Base-by-base conservation (phyloP, 2,888 invertebrate genomes). In the Caenorhabditis sp. region DNA sequence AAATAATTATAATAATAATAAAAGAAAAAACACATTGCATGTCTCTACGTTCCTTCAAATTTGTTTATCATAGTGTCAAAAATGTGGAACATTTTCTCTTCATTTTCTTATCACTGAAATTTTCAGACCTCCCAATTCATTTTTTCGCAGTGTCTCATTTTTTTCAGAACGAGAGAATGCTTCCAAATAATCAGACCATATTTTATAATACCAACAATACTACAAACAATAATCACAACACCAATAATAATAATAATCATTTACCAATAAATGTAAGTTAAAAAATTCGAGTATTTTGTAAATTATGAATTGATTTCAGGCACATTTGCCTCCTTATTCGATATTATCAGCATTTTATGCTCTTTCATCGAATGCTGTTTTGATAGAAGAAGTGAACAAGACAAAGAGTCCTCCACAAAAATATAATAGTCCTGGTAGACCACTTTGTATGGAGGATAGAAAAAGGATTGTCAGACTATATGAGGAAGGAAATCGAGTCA, bases 351-450 rank as follows among this genome's bases (percentile, higher is more conserved):
- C 70, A 26, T 66, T 70, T 50, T 70, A 70, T 49, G 58, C 70
- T 43, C 66, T 70, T 62, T 70, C 70, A 3, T 51, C 69, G 17
- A 58, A 61, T 43, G 12, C 43, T 3, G 43, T 12, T 51, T 21
- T 23, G 23, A 23, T 51, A 12, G 51, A 51, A 4, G 23, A 51
- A 21, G 21, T 23, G n/a, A 3, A 51, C 12, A 58, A 31, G 23
- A 37, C 23, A 14, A 31, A 67, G 17, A 43, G 12, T 43, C 14
- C 17, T 3, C 43, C 43, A 17, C 43, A 43, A 14, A 43, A 43
- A 43, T 71, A 64, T n/a, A 83, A 84, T 70, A 84, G 81, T 62
- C 81, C 84, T 2, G 84, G 84, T 19, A 63, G 84, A 0, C 84
- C 84, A 31, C 64, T 84, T 60, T 83, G 79, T 8, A 81, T 84